phyloP scores from a whole-genome alignment of 2,113 vertebrate species.

The Oncorhynchus gorbuscha region DNA sequence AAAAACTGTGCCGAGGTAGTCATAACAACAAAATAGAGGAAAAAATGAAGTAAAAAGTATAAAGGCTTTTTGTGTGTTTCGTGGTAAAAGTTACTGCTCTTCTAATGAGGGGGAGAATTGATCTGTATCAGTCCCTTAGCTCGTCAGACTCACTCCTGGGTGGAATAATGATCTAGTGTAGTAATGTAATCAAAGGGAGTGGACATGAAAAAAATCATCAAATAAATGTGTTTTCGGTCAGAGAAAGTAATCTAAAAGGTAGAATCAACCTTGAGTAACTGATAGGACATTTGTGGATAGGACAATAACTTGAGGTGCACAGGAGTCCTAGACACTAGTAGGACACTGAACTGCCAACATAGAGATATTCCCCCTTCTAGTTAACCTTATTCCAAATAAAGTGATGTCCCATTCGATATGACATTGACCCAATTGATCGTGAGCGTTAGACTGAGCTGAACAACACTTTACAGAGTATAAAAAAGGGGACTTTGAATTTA shows the following conservation, averaged over 20 bases:
- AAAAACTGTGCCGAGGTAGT: slow-evolving; percentile 1
- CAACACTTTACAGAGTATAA: not conserved
- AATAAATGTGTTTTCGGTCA: not conserved
- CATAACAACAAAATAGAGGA: slow-evolving; percentile 22
- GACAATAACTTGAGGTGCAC: too few relatives aligned
- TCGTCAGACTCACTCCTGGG: not conserved
- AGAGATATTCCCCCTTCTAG: too few relatives aligned
- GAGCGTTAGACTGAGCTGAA: not conserved
- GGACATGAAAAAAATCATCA: too few relatives aligned
- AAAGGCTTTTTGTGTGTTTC: too few relatives aligned
- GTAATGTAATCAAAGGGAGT: not conserved
- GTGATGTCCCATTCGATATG: not conserved
- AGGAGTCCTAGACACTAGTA: too few relatives aligned
- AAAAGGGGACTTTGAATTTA: slow-evolving; percentile 32
- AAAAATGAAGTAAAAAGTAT: not conserved
- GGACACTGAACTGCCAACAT: too few relatives aligned
- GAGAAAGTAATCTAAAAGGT: not conserved
- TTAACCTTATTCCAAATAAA: too few relatives aligned
- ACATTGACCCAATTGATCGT: not conserved
- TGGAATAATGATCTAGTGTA: not conserved
- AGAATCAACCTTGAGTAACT: too few relatives aligned
- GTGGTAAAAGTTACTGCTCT: not conserved
- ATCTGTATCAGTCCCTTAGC: not conserved
- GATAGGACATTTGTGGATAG: too few relatives aligned
- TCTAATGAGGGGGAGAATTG: not conserved